Evolutionary conservation across 2,888 invertebrate genomes (phyloP).

Genomic region (Caprella mutica): DNA sequence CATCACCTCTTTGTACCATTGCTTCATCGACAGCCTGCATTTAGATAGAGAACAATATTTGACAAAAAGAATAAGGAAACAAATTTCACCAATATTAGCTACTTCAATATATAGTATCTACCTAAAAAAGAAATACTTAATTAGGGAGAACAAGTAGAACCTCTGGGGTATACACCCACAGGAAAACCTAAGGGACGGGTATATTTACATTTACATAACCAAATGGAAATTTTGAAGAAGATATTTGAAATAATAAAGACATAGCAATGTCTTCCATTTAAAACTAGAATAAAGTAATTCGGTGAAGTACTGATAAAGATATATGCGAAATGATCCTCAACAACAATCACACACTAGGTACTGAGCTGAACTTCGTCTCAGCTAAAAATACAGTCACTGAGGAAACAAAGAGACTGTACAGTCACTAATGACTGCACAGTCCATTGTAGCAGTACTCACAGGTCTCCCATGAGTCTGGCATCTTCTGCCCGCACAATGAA

Average conservation of each 20-base stretch:
- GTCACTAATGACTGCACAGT: too few species aligned
- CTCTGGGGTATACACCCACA: neutral
- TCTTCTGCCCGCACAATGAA: constrained; percentile 57
- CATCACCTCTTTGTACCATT: constrained; percentile 55
- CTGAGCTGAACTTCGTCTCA: too few species aligned
- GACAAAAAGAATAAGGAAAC: too few species aligned
- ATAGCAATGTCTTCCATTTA: too few species aligned
- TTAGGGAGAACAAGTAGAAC: neutral
- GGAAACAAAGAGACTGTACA: too few species aligned
- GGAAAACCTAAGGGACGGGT: neutral
- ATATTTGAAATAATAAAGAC: neutral
- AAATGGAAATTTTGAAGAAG: neutral
- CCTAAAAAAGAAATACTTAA: neutral
- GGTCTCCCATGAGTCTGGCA: constrained; percentile 56
- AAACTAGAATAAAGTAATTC: too few species aligned
- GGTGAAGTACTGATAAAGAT: too few species aligned
- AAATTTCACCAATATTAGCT: too few species aligned
- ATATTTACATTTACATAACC: neutral
- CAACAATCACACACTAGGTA: too few species aligned
- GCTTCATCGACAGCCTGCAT: constrained; percentile 35
- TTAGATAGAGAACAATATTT: neutral
- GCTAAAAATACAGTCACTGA: too few species aligned
- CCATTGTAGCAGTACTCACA: too few species aligned
- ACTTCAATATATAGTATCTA: neutral
- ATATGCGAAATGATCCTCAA: too few species aligned